Conservation (phyloP, 2,113 vertebrate genomes). For the Pungitius pungitius region DNA sequence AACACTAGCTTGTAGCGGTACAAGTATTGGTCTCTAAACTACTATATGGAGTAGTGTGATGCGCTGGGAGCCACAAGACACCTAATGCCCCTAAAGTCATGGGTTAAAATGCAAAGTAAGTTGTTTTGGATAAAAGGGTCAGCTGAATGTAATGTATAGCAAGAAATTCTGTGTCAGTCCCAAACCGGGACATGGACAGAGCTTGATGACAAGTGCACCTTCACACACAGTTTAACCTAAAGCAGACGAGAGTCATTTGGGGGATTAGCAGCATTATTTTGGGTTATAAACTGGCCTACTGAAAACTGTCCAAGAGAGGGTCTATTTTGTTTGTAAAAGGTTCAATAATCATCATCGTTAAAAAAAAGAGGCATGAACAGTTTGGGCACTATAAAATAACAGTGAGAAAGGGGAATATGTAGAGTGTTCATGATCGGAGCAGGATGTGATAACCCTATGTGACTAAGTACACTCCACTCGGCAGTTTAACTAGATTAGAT, state of each 20-base stretch:
- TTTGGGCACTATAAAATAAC: background rate
- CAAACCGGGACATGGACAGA: background rate
- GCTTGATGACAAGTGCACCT: background rate
- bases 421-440: background rate
- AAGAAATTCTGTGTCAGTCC: constrained; percentile 2
- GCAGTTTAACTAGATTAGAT: constrained; percentile 20
- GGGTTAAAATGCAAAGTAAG: too few relatives aligned
- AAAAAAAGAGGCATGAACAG: background rate
- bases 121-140: too few relatives aligned
- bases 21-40: too few relatives aligned
- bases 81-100: too few relatives aligned
- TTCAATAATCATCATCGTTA: background rate
- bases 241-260: constrained; percentile 1
- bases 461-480: constrained; percentile 31
- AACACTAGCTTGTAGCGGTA: too few relatives aligned
- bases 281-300: background rate
- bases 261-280: background rate
- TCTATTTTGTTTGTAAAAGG: background rate
- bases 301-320: background rate
- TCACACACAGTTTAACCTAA: background rate
- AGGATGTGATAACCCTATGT: constrained; percentile 15
- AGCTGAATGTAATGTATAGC: too few relatives aligned
- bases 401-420: constrained; percentile 1
- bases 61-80: too few relatives aligned
- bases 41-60: too few relatives aligned